Evolutionary conservation across 2,888 invertebrate species (phyloP), one percentile per base, ranked within the genome.

Genomic region (Enchytraeus crypticus): DNA sequence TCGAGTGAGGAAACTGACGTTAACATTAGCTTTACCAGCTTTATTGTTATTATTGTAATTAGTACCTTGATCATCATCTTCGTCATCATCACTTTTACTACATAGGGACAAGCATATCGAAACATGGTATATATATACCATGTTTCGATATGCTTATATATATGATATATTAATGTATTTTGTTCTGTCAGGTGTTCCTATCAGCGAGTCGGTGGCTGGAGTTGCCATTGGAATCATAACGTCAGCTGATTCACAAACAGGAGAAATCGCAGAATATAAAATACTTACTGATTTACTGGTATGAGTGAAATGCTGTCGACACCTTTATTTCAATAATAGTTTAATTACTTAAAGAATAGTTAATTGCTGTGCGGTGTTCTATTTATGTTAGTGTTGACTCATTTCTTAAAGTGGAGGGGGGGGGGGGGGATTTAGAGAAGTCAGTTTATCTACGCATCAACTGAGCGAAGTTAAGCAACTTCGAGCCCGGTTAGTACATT

Each of bases 151-250:
- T n/a, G n/a, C n/a, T n/a, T n/a, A n/a, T n/a, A n/a, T n/a, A n/a
- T n/a, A n/a, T n/a, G n/a, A n/a, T n/a, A n/a, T n/a, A n/a, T n/a
- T n/a, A n/a, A n/a, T n/a, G n/a, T n/a, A n/a, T n/a, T n/a, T n/a
- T n/a, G n/a, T 38, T 8, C 51, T 51, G 26, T n/a, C 49, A 66
- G 64, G 69, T 30, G 90, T 98, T 3, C 86, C 88, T 1, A 82
- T 97, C 53, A 74, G 82, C 1, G 81, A 85, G 8, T 83, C 90
- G 3, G 91, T 88, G 0, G 93, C 95, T 0, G 98, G 98, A 1
- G 92, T 98, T 0, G 98, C 98, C 4, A 85, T 98, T 23, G 98
- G 98, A 0, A 83, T 98, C 45, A 82, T 97, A 3, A 86, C 89
- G 1, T 82, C 84, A 64, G 84, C 81, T 66, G 76, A 82, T 18